Evolutionary conservation across 2,113 vertebrate species (phyloP).

Genomic region (Nycticorax nycticorax): DNA sequence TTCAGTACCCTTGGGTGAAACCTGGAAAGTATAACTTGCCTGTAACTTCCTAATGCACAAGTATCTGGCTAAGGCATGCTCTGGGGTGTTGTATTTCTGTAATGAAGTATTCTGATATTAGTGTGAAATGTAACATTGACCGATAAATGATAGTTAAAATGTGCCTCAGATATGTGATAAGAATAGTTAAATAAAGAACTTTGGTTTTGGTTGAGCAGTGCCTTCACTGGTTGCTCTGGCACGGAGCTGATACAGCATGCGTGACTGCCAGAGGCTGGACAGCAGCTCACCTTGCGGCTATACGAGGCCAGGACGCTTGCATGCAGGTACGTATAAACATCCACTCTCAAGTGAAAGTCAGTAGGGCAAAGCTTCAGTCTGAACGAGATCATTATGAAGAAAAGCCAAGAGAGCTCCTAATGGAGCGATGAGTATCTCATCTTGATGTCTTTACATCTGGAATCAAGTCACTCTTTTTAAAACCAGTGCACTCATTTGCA

Average conservation of each 20-base stretch:
- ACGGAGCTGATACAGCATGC: conserved; percentile 65
- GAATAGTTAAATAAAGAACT: background rate
- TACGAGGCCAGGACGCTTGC: conserved; percentile 81
- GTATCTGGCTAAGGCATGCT: background rate
- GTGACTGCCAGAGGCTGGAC: conserved; percentile 75
- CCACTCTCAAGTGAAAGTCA: background rate
- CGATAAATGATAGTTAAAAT: background rate
- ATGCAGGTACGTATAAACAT: conserved; percentile 73
- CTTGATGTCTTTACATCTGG: background rate
- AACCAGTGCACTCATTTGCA: accelerated
- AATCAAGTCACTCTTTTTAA: background rate
- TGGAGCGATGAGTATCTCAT: background rate
- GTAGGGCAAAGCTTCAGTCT: background rate
- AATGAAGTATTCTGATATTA: background rate
- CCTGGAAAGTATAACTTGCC: background rate
- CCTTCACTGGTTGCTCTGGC: conserved; percentile 84
- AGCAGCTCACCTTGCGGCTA: conserved; percentile 78
- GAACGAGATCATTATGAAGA: background rate
- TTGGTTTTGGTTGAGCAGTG: conserved; percentile 67
- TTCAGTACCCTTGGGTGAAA: background rate
- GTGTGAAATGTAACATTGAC: background rate
- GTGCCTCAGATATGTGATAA: background rate
- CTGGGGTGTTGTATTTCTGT: background rate
- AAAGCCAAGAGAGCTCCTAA: background rate
- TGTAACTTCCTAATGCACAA: background rate